Base-by-base conservation (phyloP, 2,113 vertebrate species). In the Coptodon bakossiorum region DNA sequence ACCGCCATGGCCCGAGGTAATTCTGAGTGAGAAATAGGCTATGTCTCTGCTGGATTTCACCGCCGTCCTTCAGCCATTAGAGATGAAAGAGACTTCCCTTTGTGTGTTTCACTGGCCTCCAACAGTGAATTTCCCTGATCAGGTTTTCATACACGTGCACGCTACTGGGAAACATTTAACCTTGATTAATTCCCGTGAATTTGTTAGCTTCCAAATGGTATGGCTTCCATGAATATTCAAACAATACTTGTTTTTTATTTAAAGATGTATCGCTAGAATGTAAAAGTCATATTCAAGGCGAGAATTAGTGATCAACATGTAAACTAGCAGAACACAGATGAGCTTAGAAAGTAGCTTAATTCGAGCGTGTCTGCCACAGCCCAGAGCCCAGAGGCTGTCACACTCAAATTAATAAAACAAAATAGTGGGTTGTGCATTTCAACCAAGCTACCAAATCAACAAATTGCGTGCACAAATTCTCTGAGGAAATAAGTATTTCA, bases 1-100 rank as follows among this genome's bases (percentile, higher is more conserved):
- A 80, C 63, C 52, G 3, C 83, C 27, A 36, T 22, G n/a, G 82
- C 91, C 53, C 1, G 4, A 11, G 90, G 92, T 92, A 61, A 81
- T 73, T 36, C 53, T 61, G 91, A 84, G 81, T 71, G 90, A 88
- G 87, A 92, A 92, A 93, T 88, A 68, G 86, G 56, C 68, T 80
- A 34, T 59, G 81, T 90, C 84, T 80, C 85, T 87, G 87, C 84
- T 84, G 43, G 88, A 84, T 87, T 78, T 86, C 81, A 80, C 83
- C 68, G 3, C 81, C 34, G 16, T 17, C 68, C 31, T 83, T 83
- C 43, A 43, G 22, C 31, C 56, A 43, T 79, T 43, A 79, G 27
- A 38, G 81, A 78, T 24, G 56, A 79, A 87, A 45, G 56, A 16
- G 56, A 27, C 50, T 73, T 80, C 40, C 9, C 45, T 78, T 50